Evolutionary conservation across 1,140 invertebrate species (phyloP), one percentile per base, ranked within the genome.

Genomic region (Liolophura sinensis): DNA sequence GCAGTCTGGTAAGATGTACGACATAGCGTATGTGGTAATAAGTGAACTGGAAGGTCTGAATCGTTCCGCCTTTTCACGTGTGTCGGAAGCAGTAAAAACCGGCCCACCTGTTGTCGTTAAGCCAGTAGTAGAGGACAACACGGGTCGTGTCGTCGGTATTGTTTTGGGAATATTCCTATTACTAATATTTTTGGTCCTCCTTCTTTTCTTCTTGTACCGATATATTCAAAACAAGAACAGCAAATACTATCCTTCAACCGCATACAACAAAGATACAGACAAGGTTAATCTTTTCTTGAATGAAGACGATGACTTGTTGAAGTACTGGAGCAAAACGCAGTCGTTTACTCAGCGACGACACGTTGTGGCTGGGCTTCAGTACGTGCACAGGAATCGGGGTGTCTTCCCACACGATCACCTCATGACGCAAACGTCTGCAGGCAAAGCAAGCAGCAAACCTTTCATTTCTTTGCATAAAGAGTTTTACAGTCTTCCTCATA

Each of bases 401-500:
- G 24, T 24, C 24, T 20, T 54, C 24, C n/a, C 51, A 15, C 51
- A 54, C 18, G 47, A 31, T 31, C 27, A 31, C 31, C 57, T 4
- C 20, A 14, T 27, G 1, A 22, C 14, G 47, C 11, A 59, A 40
- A 51, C 57, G 15, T 16, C 50, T 46, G 14, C n/a, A 6, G 25
- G 40, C 20, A 62, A 69, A n/a, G 57, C 60, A 22, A 62, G 65
- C 18, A 67, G 65, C 11, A 59, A 56, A 18, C 55, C 66, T 20
- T 68, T 68, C 3, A 64, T 83, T 16, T 67, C 78, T 18, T 80
- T 82, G 58, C 69, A 74, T n/a, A 71, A 81, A 40, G 82, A 84
- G 62, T 84, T 79, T 58, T 66, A 76, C 12, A 71, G 72, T 15
- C 69, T 84, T n/a, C 80, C 78, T 1, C 75, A 75, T 14, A 55